Evolutionary conservation across 2,797 vertebrate species (phyloP).

Genomic region (Cynodonichthys magdalenae): DNA sequence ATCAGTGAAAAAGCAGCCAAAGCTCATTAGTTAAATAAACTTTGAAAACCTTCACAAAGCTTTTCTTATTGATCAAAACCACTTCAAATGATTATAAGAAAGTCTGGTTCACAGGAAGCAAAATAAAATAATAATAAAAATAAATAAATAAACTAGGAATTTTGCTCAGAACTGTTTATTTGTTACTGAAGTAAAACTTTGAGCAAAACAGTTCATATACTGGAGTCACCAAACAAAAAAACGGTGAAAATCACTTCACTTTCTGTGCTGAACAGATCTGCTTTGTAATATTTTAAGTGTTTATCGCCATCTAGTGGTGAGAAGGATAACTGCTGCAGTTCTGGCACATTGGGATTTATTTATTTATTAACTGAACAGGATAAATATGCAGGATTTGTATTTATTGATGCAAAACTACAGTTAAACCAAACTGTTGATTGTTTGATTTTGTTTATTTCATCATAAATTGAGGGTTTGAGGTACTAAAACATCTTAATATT

Average conservation of each 20-base stretch:
- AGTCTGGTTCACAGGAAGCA: too few species aligned
- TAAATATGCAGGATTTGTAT: not conserved
- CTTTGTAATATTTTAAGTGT: constrained; percentile 36
- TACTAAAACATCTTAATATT: too few species aligned
- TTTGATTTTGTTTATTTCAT: too few species aligned
- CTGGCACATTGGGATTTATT: too few species aligned
- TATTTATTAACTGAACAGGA: too few species aligned
- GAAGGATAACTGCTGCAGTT: not conserved
- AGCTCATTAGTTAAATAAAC: too few species aligned
- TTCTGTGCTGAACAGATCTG: not conserved
- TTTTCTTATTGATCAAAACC: too few species aligned
- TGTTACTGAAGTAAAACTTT: not conserved
- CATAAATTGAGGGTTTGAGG: too few species aligned
- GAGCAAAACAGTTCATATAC: not conserved
- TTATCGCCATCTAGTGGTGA: constrained; percentile 66
- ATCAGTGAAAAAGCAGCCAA: not conserved
- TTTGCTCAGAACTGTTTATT: not conserved
- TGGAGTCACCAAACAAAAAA: constrained; percentile 1
- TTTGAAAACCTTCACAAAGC: too few species aligned
- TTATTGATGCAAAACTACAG: not conserved
- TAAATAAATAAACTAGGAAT: not conserved
- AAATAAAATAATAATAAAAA: too few species aligned
- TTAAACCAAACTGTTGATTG: not conserved
- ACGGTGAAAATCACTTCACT: constrained; percentile 5
- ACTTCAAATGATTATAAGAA: too few species aligned